A percentile compares a stretch with the other conserved stretches of the same genome.
Conservation (phyloP, 2,113 vertebrate species). For the Lagopus muta region DNA sequence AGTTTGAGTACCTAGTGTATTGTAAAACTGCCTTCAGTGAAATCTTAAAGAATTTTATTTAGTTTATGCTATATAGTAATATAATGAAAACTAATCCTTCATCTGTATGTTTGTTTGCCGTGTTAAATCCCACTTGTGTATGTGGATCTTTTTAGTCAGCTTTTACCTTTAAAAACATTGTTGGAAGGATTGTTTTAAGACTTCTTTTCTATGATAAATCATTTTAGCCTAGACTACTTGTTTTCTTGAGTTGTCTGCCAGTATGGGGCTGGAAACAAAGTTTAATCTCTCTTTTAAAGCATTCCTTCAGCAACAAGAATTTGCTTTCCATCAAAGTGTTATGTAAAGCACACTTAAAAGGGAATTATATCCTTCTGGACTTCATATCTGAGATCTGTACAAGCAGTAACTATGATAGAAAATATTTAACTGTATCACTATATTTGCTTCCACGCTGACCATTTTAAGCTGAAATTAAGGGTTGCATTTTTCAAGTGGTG, state of each 20-base stretch:
- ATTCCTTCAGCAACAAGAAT: constrained; percentile 60
- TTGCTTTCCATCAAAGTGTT: constrained; percentile 54
- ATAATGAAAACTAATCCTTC: constrained; percentile 59
- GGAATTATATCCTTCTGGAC: constrained; percentile 54
- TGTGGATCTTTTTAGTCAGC: constrained; percentile 25
- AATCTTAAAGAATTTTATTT: constrained; percentile 58
- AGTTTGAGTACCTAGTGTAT: constrained; percentile 69
- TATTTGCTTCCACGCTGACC: neutral
- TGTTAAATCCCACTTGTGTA: constrained; percentile 45
- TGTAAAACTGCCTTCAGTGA: constrained; percentile 61
- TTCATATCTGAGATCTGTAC: constrained; percentile 6
- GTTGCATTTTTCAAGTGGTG: neutral
- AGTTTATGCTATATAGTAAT: constrained; percentile 58
- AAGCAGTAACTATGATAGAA: neutral
- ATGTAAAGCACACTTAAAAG: constrained; percentile 55
- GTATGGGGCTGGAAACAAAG: constrained; percentile 28
- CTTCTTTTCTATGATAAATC: constrained; percentile 33
- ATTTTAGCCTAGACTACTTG: constrained; percentile 49
- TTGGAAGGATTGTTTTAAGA: neutral
- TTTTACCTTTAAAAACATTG: constrained; percentile 57
- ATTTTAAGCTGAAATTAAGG: neutral
- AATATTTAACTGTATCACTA: constrained; percentile 35
- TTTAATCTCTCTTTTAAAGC: constrained; percentile 66
- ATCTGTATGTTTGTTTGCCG: neutral
- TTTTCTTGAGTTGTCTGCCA: constrained; percentile 66